phyloP scores from a whole-genome alignment of 2,888 invertebrate species.

The Sminthurinus aureus region DNA sequence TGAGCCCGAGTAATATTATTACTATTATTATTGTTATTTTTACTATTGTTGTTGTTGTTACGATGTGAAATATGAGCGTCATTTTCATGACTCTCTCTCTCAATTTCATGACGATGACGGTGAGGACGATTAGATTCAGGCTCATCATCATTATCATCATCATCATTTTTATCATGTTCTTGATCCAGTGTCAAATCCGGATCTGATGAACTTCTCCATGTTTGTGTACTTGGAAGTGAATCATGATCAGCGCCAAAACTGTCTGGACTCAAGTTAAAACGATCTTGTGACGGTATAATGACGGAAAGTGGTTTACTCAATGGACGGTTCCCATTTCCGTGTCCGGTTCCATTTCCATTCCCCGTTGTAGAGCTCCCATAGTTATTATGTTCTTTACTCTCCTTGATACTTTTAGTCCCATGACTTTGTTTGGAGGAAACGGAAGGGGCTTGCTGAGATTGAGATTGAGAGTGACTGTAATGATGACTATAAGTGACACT shows the following conservation, averaged over 20 bases:
- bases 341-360: background rate
- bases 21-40: background rate
- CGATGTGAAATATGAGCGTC: background rate
- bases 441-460: background rate
- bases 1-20: too few relatives aligned
- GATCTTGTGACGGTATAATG: slow-evolving; percentile 51
- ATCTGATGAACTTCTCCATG: slow-evolving; percentile 51
- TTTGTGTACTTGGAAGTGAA: slow-evolving; percentile 52
- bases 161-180: background rate
- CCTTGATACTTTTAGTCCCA: slow-evolving; percentile 14
- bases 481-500: slow-evolving; percentile 23
- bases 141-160: background rate
- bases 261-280: background rate
- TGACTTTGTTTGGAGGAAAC: slow-evolving; percentile 5
- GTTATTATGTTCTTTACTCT: background rate
- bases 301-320: slow-evolving; percentile 51
- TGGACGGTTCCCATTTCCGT: background rate
- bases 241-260: slow-evolving; percentile 33
- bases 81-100: background rate
- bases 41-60: background rate
- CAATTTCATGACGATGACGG: background rate
- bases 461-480: slow-evolving; percentile 23
- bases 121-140: too few relatives aligned
- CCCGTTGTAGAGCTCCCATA: background rate
- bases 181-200: slow-evolving; percentile 24